These are phyloP conservation scores for Ganaspis brasiliensis DNA, from an alignment of 2,888 invertebrate species.

Conservation along the genomic window DNA sequence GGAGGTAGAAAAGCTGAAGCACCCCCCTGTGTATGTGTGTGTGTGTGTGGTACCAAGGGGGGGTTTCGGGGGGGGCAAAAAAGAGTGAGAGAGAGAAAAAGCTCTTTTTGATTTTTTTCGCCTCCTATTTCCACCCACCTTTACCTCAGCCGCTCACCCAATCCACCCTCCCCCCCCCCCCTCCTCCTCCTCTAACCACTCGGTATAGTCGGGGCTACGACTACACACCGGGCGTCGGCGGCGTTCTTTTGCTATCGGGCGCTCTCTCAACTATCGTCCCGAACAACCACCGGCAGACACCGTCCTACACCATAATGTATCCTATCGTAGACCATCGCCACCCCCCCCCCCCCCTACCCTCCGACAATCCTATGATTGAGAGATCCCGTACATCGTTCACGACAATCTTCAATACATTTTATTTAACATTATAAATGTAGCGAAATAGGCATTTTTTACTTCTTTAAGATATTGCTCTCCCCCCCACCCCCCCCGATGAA, in stretches of 20 bases:
- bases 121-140: constrained; percentile 40
- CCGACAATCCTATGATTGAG: background rate
- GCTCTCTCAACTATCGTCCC: constrained; percentile 62
- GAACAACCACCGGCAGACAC: constrained; percentile 57
- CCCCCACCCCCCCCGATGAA: too few species aligned
- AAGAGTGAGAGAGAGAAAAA: constrained; percentile 64
- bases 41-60: background rate
- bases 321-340: background rate
- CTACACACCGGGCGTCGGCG: constrained; percentile 56
- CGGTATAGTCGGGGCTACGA: constrained; percentile 44
- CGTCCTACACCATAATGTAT: constrained; percentile 11
- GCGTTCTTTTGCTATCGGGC: constrained; percentile 63
- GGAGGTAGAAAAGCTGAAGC: constrained; percentile 7
- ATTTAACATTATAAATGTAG: background rate
- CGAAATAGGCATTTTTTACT: background rate
- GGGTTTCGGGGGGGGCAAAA: constrained; percentile 41
- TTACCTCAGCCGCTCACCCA: background rate
- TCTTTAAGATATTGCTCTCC: background rate
- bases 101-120: constrained; percentile 58
- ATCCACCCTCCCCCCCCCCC: background rate
- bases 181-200: background rate
- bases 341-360: background rate
- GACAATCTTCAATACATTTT: background rate
- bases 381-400: too few species aligned
- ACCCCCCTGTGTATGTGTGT: background rate